A percentile compares a stretch with the other conserved stretches of the same genome.
Conservation (phyloP, 2,888 invertebrate genomes). For the Dryomyza anilis region DNA sequence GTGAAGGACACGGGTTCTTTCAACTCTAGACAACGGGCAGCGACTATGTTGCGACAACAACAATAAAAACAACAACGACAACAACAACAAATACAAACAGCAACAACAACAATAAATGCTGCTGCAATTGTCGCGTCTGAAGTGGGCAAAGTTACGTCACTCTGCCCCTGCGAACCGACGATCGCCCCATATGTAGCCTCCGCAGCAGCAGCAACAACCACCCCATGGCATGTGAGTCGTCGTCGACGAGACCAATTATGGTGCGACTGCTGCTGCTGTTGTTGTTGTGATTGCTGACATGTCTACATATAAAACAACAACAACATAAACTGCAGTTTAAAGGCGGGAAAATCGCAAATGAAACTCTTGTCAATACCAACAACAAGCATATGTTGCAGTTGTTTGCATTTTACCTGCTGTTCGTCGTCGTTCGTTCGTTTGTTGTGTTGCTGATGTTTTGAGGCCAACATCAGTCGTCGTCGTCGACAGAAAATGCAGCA, state of each 20-base stretch:
- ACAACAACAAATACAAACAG: background rate
- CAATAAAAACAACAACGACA: background rate
- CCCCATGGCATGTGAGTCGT: background rate
- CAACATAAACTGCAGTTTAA: background rate
- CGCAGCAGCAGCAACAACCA: too few relatives aligned
- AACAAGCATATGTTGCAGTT: background rate
- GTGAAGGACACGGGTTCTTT: conserved; percentile 39
- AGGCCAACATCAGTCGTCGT: background rate
- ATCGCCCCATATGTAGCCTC: too few relatives aligned
- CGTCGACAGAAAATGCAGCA: background rate
- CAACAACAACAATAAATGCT: background rate
- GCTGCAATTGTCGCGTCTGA: background rate
- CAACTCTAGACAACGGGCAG: conserved; percentile 33
- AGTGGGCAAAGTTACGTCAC: background rate
- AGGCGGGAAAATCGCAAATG: conserved; percentile 8
- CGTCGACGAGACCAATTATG: background rate
- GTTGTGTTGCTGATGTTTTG: background rate
- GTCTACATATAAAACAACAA: background rate
- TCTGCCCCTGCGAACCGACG: background rate
- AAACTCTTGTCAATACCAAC: background rate
- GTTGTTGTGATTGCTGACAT: too few relatives aligned
- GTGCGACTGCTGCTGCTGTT: background rate
- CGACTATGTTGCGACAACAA: conserved; percentile 10
- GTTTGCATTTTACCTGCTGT: background rate
- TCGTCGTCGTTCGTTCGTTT: background rate